Conservation (phyloP, 2,113 vertebrate genomes). For the Pteruthius melanotis region DNA sequence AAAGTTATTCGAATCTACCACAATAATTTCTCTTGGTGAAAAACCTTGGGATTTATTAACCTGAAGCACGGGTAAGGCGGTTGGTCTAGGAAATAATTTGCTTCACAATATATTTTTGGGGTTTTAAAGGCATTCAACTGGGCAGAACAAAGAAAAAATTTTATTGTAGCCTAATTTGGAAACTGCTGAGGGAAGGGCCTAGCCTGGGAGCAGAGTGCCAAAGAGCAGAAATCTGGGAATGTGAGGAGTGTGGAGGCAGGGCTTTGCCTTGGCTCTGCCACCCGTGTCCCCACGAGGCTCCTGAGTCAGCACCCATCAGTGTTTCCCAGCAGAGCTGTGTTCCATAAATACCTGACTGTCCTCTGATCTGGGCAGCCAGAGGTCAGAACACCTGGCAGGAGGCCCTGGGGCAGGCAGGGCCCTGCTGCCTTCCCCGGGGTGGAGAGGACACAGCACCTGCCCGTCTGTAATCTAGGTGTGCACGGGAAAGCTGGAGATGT, state of each 20-base stretch:
- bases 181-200: not conserved
- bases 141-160: not conserved
- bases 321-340: not conserved
- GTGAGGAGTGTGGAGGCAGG: not conserved
- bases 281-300: not conserved
- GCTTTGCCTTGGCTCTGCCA: not conserved
- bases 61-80: not conserved
- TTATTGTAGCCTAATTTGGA: not conserved
- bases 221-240: not conserved
- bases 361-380: not conserved
- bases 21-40: not conserved
- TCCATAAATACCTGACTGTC: not conserved
- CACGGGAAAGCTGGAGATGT: not conserved
- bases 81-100: not conserved
- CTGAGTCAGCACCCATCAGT: not conserved
- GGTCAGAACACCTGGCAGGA: not conserved
- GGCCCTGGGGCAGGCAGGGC: not conserved
- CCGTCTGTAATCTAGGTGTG: accelerated
- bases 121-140: not conserved
- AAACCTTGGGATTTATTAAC: not conserved
- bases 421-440: not conserved
- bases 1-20: not conserved
- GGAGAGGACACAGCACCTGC: not conserved
- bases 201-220: not conserved
- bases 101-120: not conserved